Evolutionary conservation across 2,797 vertebrate species (phyloP), one percentile per base, ranked within the genome.

Genomic region (Varecia variegata): DNA sequence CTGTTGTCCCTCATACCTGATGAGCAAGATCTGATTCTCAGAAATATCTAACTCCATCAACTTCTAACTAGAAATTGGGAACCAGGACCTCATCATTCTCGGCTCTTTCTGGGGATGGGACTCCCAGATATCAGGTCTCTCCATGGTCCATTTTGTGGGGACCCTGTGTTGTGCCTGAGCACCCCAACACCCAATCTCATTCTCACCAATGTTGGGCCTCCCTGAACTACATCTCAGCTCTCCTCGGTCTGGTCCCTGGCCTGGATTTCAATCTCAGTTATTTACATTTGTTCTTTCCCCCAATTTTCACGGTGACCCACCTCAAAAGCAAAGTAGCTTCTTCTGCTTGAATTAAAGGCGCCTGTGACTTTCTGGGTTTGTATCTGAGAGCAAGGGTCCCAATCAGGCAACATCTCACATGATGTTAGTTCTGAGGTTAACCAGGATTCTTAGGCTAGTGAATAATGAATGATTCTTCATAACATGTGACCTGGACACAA

Each of bases 381-480:
- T 52, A 40, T 79, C 81, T 88, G 21, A 65, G 58, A 94, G 13
- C 45, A 30, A 74, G 40, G 52, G 40, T 88, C 86, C 81, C 62
- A 58, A 40, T 88, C 62, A 79, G 94, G 65, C 67, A 79, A 82
- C 27, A 45, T 32, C 85, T 94, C 70, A 43, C 25, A 9, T 45
- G 54, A 86, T 93, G 90, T 83, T 50, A 50, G 58, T 56, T 93
- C 80, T 89, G 50, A 82, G 43, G 40, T 77, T 92, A 94, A 40
- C 21, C 74, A 73, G 82, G 45, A 79, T 50, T 79, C 71, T 86
- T 60, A 65, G 30, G 81, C 67, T 45, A 73, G 74, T 18, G 60
- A 70, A 67, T 83, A 95, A 88, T 76, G 70, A 88, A 73, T 27
- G 17, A 74, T 74, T 93, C 68, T 95, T 86, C n/a, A 38, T 89